Evolutionary conservation across 2,113 vertebrate species (phyloP).

Genomic region (Tauraco erythrolophus): DNA sequence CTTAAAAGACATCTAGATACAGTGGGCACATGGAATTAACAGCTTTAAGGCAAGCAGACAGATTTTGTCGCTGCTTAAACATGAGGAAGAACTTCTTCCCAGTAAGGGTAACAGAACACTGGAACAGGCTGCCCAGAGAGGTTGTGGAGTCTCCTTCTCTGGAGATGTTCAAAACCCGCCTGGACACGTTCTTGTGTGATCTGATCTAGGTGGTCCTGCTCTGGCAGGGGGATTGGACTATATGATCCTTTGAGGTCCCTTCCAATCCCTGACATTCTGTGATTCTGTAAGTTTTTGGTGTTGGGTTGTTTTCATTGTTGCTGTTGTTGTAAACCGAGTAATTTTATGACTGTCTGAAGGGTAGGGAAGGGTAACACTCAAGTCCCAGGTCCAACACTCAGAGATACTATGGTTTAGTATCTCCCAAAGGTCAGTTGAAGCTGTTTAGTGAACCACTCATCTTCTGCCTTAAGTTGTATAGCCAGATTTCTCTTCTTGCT

Average conservation of each 20-base stretch:
- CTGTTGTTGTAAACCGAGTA: background rate
- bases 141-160: too few species aligned
- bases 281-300: background rate
- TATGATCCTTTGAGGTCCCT: too few species aligned
- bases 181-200: too few species aligned
- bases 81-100: too few species aligned
- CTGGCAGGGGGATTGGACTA: too few species aligned
- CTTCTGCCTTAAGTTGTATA: background rate
- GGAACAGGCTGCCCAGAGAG: too few species aligned
- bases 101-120: too few species aligned
- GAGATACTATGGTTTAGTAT: background rate
- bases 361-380: background rate
- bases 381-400: background rate
- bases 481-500: background rate
- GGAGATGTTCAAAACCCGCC: too few species aligned
- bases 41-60: background rate
- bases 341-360: background rate
- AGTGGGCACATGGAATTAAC: accelerated
- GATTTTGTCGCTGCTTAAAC: background rate
- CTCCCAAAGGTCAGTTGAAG: background rate
- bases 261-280: too few species aligned
- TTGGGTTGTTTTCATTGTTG: background rate
- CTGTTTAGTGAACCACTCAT: background rate
- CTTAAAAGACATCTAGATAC: background rate
- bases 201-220: too few species aligned